A percentile compares a stretch with the other conserved stretches of the same genome.
These are phyloP conservation scores for Dendronephthya gigantea DNA, from an alignment of 64 coral and sea anemone genomes.

Conservation along the genomic window DNA sequence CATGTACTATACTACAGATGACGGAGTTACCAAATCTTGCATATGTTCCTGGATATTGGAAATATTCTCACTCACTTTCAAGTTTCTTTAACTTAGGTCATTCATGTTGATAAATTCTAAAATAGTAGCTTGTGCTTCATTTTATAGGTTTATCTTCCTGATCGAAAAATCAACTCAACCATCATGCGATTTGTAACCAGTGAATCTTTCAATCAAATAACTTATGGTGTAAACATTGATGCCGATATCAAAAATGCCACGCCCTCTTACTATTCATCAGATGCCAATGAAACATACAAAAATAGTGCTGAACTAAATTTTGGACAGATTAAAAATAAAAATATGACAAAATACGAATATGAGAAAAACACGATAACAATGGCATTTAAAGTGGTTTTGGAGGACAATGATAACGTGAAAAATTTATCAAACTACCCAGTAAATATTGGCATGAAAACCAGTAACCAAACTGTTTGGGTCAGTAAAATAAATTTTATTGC, in stretches of 20 bases:
- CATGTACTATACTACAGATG: too few relatives aligned
- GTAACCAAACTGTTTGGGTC: conserved; percentile 88
- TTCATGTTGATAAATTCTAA: too few relatives aligned
- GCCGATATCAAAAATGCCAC: conserved; percentile 10
- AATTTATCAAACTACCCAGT: conserved; percentile 68
- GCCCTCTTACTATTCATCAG: conserved; percentile 56
- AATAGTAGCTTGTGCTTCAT: too few relatives aligned
- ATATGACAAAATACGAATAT: background rate
- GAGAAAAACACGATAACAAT: conserved; percentile 45
- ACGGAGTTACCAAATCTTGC: too few relatives aligned
- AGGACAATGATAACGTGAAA: conserved; percentile 61
- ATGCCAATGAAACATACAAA: conserved; percentile 25
- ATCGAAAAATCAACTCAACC: conserved; percentile 39
- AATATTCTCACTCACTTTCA: too few relatives aligned
- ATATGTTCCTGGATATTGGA: too few relatives aligned
- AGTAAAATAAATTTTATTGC: conserved; percentile 56
- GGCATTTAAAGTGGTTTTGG: conserved; percentile 59
- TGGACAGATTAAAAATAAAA: conserved; percentile 33
- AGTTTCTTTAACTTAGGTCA: too few relatives aligned
- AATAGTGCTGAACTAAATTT: conserved; percentile 67
- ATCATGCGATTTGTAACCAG: conserved; percentile 45
- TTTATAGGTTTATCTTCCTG: conserved; percentile 48
- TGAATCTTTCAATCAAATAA: conserved; percentile 13
- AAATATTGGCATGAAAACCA: conserved; percentile 55
- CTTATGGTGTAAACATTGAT: conserved; percentile 46